Evolutionary conservation across 2,888 invertebrate species (phyloP).

Genomic region (Plebejus melissa): DNA sequence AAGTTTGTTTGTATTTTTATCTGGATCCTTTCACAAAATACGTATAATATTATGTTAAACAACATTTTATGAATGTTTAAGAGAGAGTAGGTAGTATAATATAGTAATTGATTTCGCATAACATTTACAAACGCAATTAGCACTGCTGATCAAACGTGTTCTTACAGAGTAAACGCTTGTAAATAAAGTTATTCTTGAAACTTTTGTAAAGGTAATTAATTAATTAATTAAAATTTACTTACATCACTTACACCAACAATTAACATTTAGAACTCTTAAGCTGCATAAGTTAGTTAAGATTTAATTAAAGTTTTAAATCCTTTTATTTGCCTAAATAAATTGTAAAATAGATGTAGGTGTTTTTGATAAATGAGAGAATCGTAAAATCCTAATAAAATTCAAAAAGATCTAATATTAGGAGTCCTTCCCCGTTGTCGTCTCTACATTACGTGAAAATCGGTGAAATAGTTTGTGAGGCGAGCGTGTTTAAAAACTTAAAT

Average conservation of each 20-base stretch:
- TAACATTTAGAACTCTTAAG: not conserved
- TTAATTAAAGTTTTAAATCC: not conserved
- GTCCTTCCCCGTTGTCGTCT: too few species aligned
- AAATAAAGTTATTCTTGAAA: slow-evolving; percentile 18
- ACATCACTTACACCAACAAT: not conserved
- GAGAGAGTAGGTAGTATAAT: slow-evolving; percentile 6
- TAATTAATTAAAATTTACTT: not conserved
- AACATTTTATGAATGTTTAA: not conserved
- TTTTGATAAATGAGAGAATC: too few species aligned
- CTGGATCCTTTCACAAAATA: not conserved
- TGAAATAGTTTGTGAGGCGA: not conserved
- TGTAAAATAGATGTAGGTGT: not conserved
- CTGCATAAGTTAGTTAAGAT: not conserved
- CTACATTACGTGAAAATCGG: not conserved
- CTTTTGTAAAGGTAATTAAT: not conserved
- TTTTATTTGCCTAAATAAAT: not conserved
- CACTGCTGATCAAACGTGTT: slow-evolving; percentile 7
- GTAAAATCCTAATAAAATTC: too few species aligned
- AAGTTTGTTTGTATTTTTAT: not conserved
- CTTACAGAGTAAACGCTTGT: not conserved
- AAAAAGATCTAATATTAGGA: too few species aligned
- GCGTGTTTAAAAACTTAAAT: too few species aligned
- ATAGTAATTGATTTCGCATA: slow-evolving; percentile 12
- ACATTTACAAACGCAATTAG: slow-evolving; percentile 17
- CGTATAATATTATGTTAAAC: not conserved